Evolutionary conservation across 2,113 vertebrate species (phyloP).

Genomic region (Apus apus): DNA sequence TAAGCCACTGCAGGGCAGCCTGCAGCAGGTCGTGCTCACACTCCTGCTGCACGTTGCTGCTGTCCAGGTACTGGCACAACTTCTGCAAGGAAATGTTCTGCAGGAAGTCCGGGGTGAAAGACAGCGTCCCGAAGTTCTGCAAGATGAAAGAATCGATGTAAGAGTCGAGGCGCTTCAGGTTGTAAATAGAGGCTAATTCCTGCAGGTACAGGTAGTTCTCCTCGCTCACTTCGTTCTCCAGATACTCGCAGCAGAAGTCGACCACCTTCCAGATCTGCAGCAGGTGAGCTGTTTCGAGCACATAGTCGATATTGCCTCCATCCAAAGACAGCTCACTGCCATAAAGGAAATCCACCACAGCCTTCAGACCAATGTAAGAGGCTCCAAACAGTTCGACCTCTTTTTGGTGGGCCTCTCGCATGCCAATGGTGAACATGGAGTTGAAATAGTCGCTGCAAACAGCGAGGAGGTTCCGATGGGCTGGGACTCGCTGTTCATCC

Average conservation of each 20-base stretch:
- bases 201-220: slow-evolving; percentile 95
- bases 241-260: slow-evolving; percentile 95
- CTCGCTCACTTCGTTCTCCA: slow-evolving; percentile 90
- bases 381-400: slow-evolving; percentile 91
- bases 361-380: slow-evolving; percentile 87
- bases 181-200: slow-evolving; percentile 91
- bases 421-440: slow-evolving; percentile 95
- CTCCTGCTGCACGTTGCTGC: slow-evolving; percentile 85
- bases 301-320: slow-evolving; percentile 87
- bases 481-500: slow-evolving; percentile 81
- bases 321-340: slow-evolving; percentile 88
- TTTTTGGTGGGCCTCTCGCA: slow-evolving; percentile 90
- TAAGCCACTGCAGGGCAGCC: slow-evolving; percentile 89
- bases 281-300: slow-evolving; percentile 91
- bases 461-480: slow-evolving; percentile 90
- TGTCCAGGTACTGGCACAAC: slow-evolving; percentile 85
- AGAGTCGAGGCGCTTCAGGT: slow-evolving; percentile 86
- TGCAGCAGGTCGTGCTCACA: slow-evolving; percentile 88
- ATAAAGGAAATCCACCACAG: slow-evolving; percentile 93
- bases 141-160: slow-evolving; percentile 92
- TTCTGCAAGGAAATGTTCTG: slow-evolving; percentile 85
- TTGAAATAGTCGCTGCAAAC: slow-evolving; percentile 95
- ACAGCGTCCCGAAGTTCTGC: slow-evolving; percentile 84
- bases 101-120: slow-evolving; percentile 86
- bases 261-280: slow-evolving; percentile 93